Evolutionary conservation across 2,888 invertebrate species (phyloP), one percentile per base, ranked within the genome.

Genomic region (Mythimna impura): DNA sequence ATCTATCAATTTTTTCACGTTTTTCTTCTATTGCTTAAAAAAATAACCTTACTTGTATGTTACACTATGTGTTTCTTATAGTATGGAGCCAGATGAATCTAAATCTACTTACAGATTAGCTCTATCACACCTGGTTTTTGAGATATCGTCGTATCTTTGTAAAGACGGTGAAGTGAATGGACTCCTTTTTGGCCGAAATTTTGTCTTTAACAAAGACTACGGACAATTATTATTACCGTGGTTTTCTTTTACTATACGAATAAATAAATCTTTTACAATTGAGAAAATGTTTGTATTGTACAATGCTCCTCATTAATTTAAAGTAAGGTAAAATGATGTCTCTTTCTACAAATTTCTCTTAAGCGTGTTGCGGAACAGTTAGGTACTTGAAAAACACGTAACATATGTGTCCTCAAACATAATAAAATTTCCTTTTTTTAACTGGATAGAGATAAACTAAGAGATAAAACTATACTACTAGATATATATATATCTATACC

Each of bases 121-220:
- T 73, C 22, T 68, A 71, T 40, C 62, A 62, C 62, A 68, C 74
- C 47, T 66, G 55, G 67, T 71, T 82, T 60, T 25, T 57, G 20
- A 68, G 68, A 82, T 74, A 78, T 66, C 10, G 14, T 14, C 30
- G 54, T 60, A 67, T 60, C 17, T 65, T 73, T 62, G 64, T 25
- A 7, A 43, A n/a, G 50, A 68, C 10, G 4, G 40, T 10, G 40
- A 22, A 22, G 17, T 10, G 10, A n/a, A 50, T 40, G 0, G 2
- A 8, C 14, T 20, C 5, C 1, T 14, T 17, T 8, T 12, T 6
- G n/a, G n/a, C 14, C 7, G 4, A 36, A 64, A 54, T 55, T 40
- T 22, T 1, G 7, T 54, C 3, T 34, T 30, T 12, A 63, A n/a
- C 10, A 10, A 9, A 22, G 30, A 57, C 20, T 57, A 12, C 0